Conservation (phyloP, 2,888 invertebrate species). For the Phalangium opilio region DNA sequence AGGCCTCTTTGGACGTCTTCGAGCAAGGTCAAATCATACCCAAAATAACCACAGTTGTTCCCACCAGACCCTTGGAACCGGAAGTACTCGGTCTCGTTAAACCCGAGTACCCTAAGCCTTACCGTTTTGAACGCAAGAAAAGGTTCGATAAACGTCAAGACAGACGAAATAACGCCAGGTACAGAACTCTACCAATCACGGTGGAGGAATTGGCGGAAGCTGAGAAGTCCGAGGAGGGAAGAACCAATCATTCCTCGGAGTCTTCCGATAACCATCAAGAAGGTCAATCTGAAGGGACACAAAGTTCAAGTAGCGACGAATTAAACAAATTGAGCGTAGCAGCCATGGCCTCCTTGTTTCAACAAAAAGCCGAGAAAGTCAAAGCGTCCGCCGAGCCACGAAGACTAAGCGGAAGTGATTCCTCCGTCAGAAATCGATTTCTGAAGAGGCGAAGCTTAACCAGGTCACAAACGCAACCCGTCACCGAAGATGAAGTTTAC, state of each 20-base stretch:
- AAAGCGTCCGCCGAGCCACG: slow-evolving; percentile 17
- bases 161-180: slow-evolving; percentile 46
- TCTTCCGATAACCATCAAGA: slow-evolving; percentile 4
- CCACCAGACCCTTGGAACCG: slow-evolving; percentile 16
- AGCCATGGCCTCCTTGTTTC: slow-evolving; percentile 53
- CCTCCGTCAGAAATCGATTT: neutral
- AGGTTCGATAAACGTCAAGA: slow-evolving; percentile 9
- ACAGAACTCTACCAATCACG: slow-evolving; percentile 59
- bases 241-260: slow-evolving; percentile 5
- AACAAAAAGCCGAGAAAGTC: slow-evolving; percentile 23
- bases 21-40: slow-evolving; percentile 19
- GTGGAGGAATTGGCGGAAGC: slow-evolving; percentile 43
- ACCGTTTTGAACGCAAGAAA: slow-evolving; percentile 5
- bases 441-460: slow-evolving; percentile 8
- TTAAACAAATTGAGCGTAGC: slow-evolving; percentile 46
- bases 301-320: slow-evolving; percentile 20
- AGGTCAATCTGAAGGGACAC: too few relatives aligned
- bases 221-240: slow-evolving; percentile 22
- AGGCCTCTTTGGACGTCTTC: slow-evolving; percentile 25
- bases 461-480: slow-evolving; percentile 28
- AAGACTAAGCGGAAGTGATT: slow-evolving; percentile 18
- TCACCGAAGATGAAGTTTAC: slow-evolving; percentile 29
- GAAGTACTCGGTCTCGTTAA: slow-evolving; percentile 18
- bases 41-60: too few relatives aligned
- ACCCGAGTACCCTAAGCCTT: slow-evolving; percentile 26